Base-by-base conservation (phyloP, 2,113 vertebrate species). In the Polypterus bichir region DNA sequence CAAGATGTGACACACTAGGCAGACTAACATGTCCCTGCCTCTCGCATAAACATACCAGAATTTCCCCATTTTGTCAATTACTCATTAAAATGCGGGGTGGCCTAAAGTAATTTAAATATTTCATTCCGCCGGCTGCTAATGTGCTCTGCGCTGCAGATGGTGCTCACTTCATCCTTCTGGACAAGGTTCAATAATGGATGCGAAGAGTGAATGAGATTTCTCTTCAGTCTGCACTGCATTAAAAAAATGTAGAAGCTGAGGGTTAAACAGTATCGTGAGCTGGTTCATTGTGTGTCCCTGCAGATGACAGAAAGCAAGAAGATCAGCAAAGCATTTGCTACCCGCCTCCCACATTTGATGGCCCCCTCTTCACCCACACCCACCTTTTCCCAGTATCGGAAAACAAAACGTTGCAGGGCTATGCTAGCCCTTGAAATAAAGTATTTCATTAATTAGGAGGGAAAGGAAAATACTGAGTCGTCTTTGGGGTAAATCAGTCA, bases 211-310 rank as follows among this genome's bases (percentile, higher is more conserved):
- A 78, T 76, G 81, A 84, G 87, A 83, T 86, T 85, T 81, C 79
- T 84, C 79, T 91, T 84, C 86, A 89, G 86, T 86, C 79, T 86
- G 79, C 83, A 79, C 83, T 87, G 83, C 85, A 64, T 73, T 76
- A 69, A 71, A 62, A 27, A 27, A 27, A 27, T 27, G 46, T 68
- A 8, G 60, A 67, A 68, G 70, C 59, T 59, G 59, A 49, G 59
- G 59, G 67, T 68, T 66, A 69, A 66, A 27, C 27, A 27, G 27
- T 27, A 27, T 27, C 27, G 27, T 27, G 27, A 27, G 27, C 27
- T 27, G 27, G 27, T 27, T 27, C 27, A 27, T 27, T 27, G 27
- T 27, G 27, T 2, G 27, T 27, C 27, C 27, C 27, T 27, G 27
- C 27, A 27, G 27, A 27, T 27, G 27, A 27, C 27, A 27, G 27